Evolutionary conservation across 2,113 vertebrate genomes (phyloP), one percentile per base, ranked within the genome.

Genomic region (Perca fluviatilis): DNA sequence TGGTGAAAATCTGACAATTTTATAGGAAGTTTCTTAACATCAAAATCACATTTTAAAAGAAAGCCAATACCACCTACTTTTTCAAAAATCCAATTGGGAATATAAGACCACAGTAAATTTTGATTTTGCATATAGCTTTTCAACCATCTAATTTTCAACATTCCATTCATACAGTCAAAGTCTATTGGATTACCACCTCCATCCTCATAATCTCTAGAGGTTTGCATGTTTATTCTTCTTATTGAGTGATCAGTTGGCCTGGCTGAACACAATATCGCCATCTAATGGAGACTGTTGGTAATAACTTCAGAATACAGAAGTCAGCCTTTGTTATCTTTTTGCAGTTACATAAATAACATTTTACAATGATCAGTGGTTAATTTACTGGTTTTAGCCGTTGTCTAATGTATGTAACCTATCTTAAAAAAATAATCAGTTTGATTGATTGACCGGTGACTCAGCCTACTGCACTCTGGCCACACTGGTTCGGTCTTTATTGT

Each of bases 261-360:
- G 30, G 21, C 9, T 53, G 25, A 56, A 27, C 23, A 49, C 36
- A 49, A 27, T 21, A 47, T 1, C 5, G 21, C 15, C 82, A 69
- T 49, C 82, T 63, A 65, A 82, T 79, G 82, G 82, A 75, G 13
- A 30, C 0, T 0, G 4, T 60, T 23, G 8, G 58, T 54, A 69
- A 18, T 21, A 36, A 3, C 36, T 21, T 47, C 12, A 63, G 4
- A 27, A 56, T 51, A 6, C 21, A 49, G 40, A 5, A 46, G 5
- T 6, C 13, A 14, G 12, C 30, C 19, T n/a, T 63, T 47, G 7
- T 23, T 47, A 16, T 47, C 2, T 25, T 47, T 65, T 23, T 65
- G 4, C n/a, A 25, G n/a, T 30, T 36, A 21, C 0, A 6, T 5
- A 70, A 57, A 18, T 6, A 53, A 57, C 21, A 25, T 25, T 25